Evolutionary conservation across 1,140 invertebrate species (phyloP), one percentile per base, ranked within the genome.

Genomic region (Drosophila tristis): DNA sequence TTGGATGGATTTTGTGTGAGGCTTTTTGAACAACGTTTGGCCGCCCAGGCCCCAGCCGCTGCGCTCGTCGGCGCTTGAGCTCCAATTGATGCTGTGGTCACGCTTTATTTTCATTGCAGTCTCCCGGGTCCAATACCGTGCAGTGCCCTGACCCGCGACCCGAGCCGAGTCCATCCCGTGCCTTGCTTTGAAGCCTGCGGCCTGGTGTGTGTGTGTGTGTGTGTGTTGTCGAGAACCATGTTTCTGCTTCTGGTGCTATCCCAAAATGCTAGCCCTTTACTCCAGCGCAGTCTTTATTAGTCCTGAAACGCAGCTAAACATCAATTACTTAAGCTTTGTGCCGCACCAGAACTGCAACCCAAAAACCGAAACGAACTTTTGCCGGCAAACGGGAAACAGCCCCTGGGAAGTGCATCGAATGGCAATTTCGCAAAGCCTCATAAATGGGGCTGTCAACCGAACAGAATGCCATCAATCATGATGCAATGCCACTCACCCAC

Each of bases 1-100:
- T 31, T 31, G 31, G 31, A 31, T 31, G 47, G 35, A 39, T 39
- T 43, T 47, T 53, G 57, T 55, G 49, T 53, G 60, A 42, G 63
- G 59, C 53, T 53, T 70, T 84, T 64, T 82, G 67, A 57, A 74
- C 58, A 66, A 70, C 48, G 47, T 59, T 74, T 72, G 71, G 64
- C 48, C 45, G 51, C 50, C 26, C 26, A 35, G 31, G 31, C 9
- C 2, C 3, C 31, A 9, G 31, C 31, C 31, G 31, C 31, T 39
- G 13, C 1, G 35, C 11, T 39, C 35, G 35, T 67, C 70, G 57
- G 64, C 78, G 81, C 62, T 81, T 87, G 78, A 87, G 78, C 76
- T 87, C 81, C 82, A 86, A 86, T 87, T 86, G 81, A 87, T 86
- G 82, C 81, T 86, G 78, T 81, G 82, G 82, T 67, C 76, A 85